A percentile compares a stretch with the other conserved stretches of the same genome.
These are phyloP conservation scores for Standfussiana lucernea DNA, from an alignment of 2,888 invertebrate genomes.

Conservation along the genomic window DNA sequence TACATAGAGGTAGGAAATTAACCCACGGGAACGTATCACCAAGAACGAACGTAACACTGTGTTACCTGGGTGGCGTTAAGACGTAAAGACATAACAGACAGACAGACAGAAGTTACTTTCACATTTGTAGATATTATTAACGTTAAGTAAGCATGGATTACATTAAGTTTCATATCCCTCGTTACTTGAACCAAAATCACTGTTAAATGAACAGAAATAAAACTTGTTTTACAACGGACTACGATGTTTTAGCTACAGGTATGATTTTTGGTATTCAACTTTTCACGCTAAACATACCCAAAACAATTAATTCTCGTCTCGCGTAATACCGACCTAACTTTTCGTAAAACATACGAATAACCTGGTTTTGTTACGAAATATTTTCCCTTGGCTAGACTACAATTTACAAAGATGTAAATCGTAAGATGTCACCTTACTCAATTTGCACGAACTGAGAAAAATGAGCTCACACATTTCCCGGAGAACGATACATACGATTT, in stretches of 20 bases:
- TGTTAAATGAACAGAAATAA: neutral
- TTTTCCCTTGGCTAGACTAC: conserved; percentile 36
- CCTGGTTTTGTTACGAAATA: conserved; percentile 42
- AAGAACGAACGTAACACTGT: too few relatives aligned
- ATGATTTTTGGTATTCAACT: neutral
- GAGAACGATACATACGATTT: neutral
- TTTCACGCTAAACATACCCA: neutral
- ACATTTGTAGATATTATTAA: neutral
- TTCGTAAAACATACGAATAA: conserved; percentile 28
- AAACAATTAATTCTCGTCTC: conserved; percentile 13
- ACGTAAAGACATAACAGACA: neutral
- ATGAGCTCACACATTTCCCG: neutral
- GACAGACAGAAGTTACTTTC: neutral
- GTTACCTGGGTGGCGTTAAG: neutral
- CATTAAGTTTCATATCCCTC: neutral
- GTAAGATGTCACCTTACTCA: neutral
- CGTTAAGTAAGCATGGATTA: neutral
- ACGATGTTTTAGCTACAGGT: neutral
- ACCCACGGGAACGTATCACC: neutral
- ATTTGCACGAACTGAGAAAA: neutral
- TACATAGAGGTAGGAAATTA: neutral
- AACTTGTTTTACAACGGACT: neutral
- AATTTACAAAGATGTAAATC: conserved; percentile 14
- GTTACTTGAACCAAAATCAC: neutral
- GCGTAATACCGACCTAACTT: conserved; percentile 27